Evolutionary conservation across 2,888 invertebrate genomes (phyloP), one percentile per base, ranked within the genome.

Genomic region (Metopia argyrocephala): DNA sequence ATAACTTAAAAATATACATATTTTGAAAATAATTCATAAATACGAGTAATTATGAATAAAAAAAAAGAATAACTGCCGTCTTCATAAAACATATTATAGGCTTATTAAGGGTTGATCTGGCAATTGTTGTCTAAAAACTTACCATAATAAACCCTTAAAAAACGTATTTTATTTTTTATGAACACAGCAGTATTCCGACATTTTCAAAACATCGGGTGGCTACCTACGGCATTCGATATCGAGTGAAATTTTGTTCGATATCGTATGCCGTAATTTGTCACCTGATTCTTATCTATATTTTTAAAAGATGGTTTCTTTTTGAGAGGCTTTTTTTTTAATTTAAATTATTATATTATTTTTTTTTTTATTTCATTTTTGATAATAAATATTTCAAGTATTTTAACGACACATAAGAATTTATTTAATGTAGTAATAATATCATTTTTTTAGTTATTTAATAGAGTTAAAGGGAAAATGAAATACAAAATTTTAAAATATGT

Each of bases 371-470:
- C 15, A 20, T 56, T 12, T 70, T 15, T 28, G 64, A 56, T 74
- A 52, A 18, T 45, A 21, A 68, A 38, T 78, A 69, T 78, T 57
- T 79, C 50, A 65, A 57, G 64, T 75, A 70, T 79, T 69, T 71
- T 76, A 76, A 76, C 71, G 57, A 76, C 71, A 80, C 71, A 62
- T 76, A 66, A 27, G 38, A 12, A 12, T 38, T 38, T 31, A 2
- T 31, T 71, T 66, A 66, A 61, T 6, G 62, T 57, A 62, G 46
- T 70, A 75, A 70, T 79, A 79, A 79, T 75, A 75, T 61, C 70
- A 38, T 66, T 46, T 69, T 76, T 9, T 28, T 68, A 52, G n/a
- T 79, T 64, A 62, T 56, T 50, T 25, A 28, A 56, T 62, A 31
- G 9, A 38, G 2, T 23, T 62, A 21, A 15, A 31, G 56, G 31